Percentiles rank a stretch among this genome's conserved stretches.
These are phyloP conservation scores for Drosophila malerkotliana DNA, from an alignment of 1,140 invertebrate species.

Conservation along the genomic window DNA sequence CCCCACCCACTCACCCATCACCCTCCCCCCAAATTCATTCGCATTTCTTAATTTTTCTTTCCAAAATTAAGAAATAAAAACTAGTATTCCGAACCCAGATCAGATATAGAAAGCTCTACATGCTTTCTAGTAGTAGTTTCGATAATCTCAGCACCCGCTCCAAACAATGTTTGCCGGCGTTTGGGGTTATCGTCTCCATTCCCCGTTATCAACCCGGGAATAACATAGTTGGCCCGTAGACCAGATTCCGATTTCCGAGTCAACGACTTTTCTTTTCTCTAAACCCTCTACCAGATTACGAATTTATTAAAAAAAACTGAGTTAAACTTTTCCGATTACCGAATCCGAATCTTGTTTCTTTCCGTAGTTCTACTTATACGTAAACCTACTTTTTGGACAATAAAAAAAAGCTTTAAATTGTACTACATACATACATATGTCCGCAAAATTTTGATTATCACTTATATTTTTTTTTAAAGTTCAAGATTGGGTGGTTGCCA, in stretches of 20 bases:
- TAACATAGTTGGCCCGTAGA: constrained; percentile 38
- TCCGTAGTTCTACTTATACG: background rate
- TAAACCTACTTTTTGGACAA: background rate
- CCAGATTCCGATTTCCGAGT: constrained; percentile 2
- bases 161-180: constrained; percentile 24
- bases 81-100: background rate
- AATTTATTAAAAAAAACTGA: background rate
- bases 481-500: too few species aligned
- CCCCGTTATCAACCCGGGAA: constrained; percentile 37
- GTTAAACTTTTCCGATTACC: background rate
- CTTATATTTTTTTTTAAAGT: too few species aligned
- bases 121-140: constrained; percentile 23
- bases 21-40: background rate
- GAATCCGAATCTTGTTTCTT: background rate
- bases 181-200: constrained; percentile 31
- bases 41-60: constrained; percentile 12
- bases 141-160: constrained; percentile 24
- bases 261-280: background rate
- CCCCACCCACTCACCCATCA: too few species aligned
- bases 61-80: background rate
- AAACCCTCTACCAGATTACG: background rate
- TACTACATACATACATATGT: too few species aligned
- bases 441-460: too few species aligned
- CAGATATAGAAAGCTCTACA: background rate
- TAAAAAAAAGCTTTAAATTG: too few species aligned